Evolutionary conservation across 1,140 invertebrate species (phyloP).

Genomic region (Drosophila sproati): DNA sequence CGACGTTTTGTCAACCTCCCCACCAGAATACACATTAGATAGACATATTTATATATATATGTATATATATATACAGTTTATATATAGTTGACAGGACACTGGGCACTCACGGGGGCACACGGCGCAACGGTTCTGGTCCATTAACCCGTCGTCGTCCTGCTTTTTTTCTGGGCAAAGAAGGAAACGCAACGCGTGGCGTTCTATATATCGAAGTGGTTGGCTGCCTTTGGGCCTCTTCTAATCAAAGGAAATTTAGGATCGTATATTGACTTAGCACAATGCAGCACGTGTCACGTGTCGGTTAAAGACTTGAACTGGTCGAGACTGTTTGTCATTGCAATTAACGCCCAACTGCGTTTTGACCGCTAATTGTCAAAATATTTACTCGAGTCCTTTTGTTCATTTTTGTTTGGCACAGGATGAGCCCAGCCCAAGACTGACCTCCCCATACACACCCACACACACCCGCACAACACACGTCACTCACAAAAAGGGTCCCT

Average conservation of each 20-base stretch:
- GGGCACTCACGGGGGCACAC: slow-evolving; percentile 73
- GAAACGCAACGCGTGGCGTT: slow-evolving; percentile 48
- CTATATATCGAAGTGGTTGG: slow-evolving; percentile 10
- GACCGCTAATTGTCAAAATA: slow-evolving; percentile 84
- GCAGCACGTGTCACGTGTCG: slow-evolving; percentile 65
- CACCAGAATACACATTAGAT: slow-evolving; percentile 12
- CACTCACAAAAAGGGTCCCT: slow-evolving; percentile 17
- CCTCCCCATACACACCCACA: no score
- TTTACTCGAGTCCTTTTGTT: slow-evolving; percentile 67
- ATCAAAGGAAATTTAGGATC: slow-evolving; percentile 57
- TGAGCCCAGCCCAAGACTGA: slow-evolving; percentile 4
- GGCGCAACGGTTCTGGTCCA: slow-evolving; percentile 82
- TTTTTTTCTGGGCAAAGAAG: slow-evolving; percentile 21
- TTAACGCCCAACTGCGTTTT: slow-evolving; percentile 69
- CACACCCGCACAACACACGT: background rate
- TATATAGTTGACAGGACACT: slow-evolving; percentile 22
- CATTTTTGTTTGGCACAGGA: slow-evolving; percentile 14
- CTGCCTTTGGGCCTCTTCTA: slow-evolving; percentile 29
- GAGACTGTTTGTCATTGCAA: slow-evolving; percentile 66
- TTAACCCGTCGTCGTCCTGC: slow-evolving; percentile 74
- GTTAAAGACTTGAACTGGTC: slow-evolving; percentile 27
- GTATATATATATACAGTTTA: background rate
- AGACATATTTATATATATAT: background rate
- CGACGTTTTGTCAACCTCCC: slow-evolving; percentile 41
- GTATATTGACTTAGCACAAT: slow-evolving; percentile 74